Evolutionary conservation across 2,113 vertebrate genomes (phyloP).

Genomic region (Ranitomeya variabilis): DNA sequence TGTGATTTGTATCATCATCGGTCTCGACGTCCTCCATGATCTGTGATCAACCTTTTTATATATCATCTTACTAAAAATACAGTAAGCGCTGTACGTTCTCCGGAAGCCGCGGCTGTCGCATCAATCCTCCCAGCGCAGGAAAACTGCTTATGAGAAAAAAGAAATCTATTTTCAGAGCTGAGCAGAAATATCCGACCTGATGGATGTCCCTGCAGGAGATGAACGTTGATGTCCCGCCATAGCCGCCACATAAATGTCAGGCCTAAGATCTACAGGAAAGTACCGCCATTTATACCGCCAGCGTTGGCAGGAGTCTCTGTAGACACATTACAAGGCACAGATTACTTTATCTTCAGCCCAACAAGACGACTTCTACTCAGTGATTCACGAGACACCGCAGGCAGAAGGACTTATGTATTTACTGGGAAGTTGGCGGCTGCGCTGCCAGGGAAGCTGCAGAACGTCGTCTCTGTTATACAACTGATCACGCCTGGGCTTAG

Average conservation of each 20-base stretch:
- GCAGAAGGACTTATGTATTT: slow-evolving; percentile 59
- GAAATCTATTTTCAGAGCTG: background rate
- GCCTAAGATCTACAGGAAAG: background rate
- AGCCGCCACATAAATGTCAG: background rate
- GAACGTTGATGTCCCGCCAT: background rate
- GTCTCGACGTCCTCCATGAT: no score
- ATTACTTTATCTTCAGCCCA: slow-evolving; percentile 50
- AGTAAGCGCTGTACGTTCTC: no score
- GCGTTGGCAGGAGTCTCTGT: background rate
- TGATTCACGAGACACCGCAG: slow-evolving; percentile 54
- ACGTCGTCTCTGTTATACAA: background rate
- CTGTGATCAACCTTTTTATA: no score
- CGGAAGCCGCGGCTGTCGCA: background rate
- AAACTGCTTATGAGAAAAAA: slow-evolving; percentile 14
- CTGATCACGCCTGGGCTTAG: no score
- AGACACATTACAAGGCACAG: slow-evolving; percentile 40
- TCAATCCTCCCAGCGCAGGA: background rate
- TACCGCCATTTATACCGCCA: background rate
- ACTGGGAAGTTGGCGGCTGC: slow-evolving; percentile 56
- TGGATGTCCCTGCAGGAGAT: background rate
- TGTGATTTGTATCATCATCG: no score
- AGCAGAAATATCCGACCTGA: background rate
- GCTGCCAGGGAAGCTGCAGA: slow-evolving; percentile 51
- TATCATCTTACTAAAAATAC: no score
- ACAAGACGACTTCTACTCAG: slow-evolving; percentile 57